These are phyloP conservation scores for Oryzias melastigma DNA, from an alignment of 2,113 vertebrate genomes.

Conservation along the genomic window DNA sequence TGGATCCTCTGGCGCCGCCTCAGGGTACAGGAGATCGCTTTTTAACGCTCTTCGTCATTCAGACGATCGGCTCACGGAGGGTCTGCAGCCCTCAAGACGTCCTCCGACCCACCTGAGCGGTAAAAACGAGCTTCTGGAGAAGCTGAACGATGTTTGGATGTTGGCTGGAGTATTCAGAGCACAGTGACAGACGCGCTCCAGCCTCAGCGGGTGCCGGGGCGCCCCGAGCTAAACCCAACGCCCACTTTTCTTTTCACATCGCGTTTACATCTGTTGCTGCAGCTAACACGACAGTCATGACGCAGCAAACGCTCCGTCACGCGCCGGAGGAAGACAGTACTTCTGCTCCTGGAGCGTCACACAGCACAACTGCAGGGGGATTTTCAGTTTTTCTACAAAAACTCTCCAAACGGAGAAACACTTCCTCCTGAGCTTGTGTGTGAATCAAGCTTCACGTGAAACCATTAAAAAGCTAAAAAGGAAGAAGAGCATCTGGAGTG, in stretches of 20 bases:
- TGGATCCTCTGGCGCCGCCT: slow-evolving; percentile 40
- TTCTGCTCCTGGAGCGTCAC: too few relatives aligned
- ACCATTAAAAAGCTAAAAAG: too few relatives aligned
- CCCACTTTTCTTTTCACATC: slow-evolving; percentile 38
- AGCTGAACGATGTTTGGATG: slow-evolving; percentile 46
- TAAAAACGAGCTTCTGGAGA: slow-evolving; percentile 31
- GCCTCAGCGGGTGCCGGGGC: slow-evolving; percentile 7
- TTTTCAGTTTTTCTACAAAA: neutral
- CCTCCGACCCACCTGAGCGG: slow-evolving; percentile 16
- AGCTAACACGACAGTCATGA: slow-evolving; percentile 23
- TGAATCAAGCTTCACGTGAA: too few relatives aligned
- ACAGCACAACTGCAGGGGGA: neutral
- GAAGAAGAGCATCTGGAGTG: too few relatives aligned
- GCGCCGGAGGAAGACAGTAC: neutral
- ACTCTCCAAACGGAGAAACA: too few relatives aligned
- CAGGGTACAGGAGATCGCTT: slow-evolving; percentile 43
- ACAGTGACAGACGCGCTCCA: slow-evolving; percentile 9
- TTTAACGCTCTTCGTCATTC: slow-evolving; percentile 53
- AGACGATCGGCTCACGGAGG: slow-evolving; percentile 44
- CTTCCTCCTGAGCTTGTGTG: too few relatives aligned
- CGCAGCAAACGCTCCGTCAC: slow-evolving; percentile 10
- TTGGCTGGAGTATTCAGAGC: slow-evolving; percentile 44
- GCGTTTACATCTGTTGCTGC: slow-evolving; percentile 26
- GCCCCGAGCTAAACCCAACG: slow-evolving; percentile 29
- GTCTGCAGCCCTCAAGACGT: slow-evolving; percentile 32